Percentiles rank a stretch among this genome's conserved stretches.
These are phyloP conservation scores for Dyspetes luteomarginatus DNA, from an alignment of 2,888 invertebrate species.

Conservation along the genomic window DNA sequence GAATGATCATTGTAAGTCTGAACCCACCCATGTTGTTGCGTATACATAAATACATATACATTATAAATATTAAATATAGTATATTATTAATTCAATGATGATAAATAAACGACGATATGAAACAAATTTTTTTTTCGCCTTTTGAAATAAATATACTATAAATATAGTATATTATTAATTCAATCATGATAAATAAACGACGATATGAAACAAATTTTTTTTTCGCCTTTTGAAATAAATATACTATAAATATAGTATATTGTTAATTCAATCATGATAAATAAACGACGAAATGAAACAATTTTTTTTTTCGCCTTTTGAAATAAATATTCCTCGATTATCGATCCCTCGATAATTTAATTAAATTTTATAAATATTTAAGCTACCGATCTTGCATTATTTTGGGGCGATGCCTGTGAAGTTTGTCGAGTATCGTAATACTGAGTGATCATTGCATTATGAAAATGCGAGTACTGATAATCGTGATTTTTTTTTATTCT, in stretches of 20 bases:
- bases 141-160: no score
- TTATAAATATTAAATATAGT: slow-evolving; percentile 48
- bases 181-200: slow-evolving; percentile 57
- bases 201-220: slow-evolving; percentile 31
- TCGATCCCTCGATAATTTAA: neutral
- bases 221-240: no score
- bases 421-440: slow-evolving; percentile 47
- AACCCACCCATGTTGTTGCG: slow-evolving; percentile 41
- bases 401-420: slow-evolving; percentile 36
- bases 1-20: slow-evolving; percentile 37
- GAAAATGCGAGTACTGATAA: neutral
- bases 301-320: no score
- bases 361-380: slow-evolving; percentile 24
- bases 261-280: no score
- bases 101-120: slow-evolving; percentile 54
- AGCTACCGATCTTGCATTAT: slow-evolving; percentile 54
- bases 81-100: no score
- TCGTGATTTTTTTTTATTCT: slow-evolving; percentile 67
- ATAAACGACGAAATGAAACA: slow-evolving; percentile 48
- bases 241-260: slow-evolving; percentile 45
- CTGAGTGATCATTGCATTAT: slow-evolving; percentile 3
- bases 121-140: no score
- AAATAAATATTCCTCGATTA: no score
- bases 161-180: slow-evolving; percentile 46
- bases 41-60: slow-evolving; percentile 36